These are phyloP conservation scores for Rhagoletis zephyria DNA, from an alignment of 1,140 invertebrate species.

Conservation along the genomic window DNA sequence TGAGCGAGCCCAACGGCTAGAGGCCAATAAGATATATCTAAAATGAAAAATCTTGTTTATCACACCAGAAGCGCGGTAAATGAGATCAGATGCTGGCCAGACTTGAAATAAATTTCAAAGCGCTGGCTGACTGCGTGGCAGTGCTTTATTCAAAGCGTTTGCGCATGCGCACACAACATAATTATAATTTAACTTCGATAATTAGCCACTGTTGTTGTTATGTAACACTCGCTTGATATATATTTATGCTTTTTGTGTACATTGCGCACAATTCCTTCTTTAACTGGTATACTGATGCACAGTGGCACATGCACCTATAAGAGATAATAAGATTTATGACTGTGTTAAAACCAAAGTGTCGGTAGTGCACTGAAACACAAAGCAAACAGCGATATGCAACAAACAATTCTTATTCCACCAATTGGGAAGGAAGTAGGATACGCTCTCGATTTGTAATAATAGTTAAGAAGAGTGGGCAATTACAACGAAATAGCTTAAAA, in stretches of 20 bases:
- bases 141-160: neutral
- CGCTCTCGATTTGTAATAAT: too few relatives aligned
- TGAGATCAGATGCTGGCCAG: slow-evolving; percentile 22
- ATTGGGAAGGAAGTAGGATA: too few relatives aligned
- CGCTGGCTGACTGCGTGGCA: neutral
- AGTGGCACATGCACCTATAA: neutral
- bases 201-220: slow-evolving; percentile 55
- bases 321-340: neutral
- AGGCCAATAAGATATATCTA: neutral
- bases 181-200: slow-evolving; percentile 57
- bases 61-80: slow-evolving; percentile 17
- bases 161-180: slow-evolving; percentile 52
- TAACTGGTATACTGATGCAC: neutral
- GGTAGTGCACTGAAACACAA: neutral
- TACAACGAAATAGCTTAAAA: too few relatives aligned
- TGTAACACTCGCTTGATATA: slow-evolving; percentile 29
- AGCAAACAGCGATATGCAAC: neutral
- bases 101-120: neutral
- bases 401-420: neutral
- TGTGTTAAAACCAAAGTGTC: neutral
- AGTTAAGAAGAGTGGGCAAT: too few relatives aligned
- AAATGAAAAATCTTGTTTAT: slow-evolving; percentile 27
- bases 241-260: neutral
- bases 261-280: too few relatives aligned
- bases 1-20: neutral